Base-by-base conservation (phyloP, 2,113 vertebrate species). In the Passer domesticus region DNA sequence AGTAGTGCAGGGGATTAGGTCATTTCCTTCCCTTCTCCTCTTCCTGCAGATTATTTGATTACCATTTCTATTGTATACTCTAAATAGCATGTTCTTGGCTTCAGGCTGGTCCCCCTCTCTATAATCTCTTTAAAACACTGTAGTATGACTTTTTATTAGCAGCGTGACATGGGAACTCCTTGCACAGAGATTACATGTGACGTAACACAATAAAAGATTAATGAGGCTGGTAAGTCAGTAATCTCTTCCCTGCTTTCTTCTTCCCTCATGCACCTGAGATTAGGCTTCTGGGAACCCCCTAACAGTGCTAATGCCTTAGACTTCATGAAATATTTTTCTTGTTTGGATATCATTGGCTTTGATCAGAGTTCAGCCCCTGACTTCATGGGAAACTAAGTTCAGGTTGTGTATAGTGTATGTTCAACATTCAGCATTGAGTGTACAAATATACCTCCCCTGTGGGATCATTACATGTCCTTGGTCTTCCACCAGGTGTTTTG, bases 21-120 rank as follows among this genome's bases (percentile, higher is more conserved):
- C 43, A 97, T 94, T 96, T 97, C 96, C 96, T 96, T 97, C 96
- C 95, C 56, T n/a, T 92, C 90, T 90, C 82, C 79, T 92, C 86
- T 96, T 97, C 96, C 95, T 93, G 94, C 64, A 87, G 95, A 95
- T 97, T 94, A 94, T 95, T 97, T 93, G 95, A 96, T 97, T 96
- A 97, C 76, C 92, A 74, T 96, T 96, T 94, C 95, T 92, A 94
- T 96, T 97, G 96, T 97, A 52, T 75, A 74, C 92, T 84, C 91
- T 59, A 93, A 93, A 95, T 90, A 95, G 77, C 56, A 68, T 95
- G 91, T 96, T 92, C 80, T 93, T 95, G 89, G 94, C 86, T 94
- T 92, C 60, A 78, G 77, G 56, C 73, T 83, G 35, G 35, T 86
- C 7, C 13, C 18, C 58, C 50, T 13, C 52, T 18, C 23, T 9